Base-by-base conservation (phyloP, 2,888 invertebrate species). In the Lampropteryx suffumata region DNA sequence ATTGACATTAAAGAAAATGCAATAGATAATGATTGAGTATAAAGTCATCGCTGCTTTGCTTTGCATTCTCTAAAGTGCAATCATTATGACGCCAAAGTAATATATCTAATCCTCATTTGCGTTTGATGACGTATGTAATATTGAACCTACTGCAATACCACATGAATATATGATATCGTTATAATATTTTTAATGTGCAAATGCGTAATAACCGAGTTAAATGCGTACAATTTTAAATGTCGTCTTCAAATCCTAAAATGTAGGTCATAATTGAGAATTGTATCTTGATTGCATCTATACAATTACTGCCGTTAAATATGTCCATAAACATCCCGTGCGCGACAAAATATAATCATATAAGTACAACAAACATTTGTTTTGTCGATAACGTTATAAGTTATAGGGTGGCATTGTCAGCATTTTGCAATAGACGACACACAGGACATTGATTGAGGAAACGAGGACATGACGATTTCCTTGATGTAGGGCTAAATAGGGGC, bases 101-200 rank as follows among this genome's bases (percentile, higher is more conserved):
- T 59, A 41, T 58, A 3, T 17, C 30, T 30, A 36, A 26, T 30
- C 7, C 12, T 44, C 0, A 10, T 8, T 4, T 12, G 17, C 36
- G 45, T 28, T 40, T 26, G 48, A 14, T 45, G 30, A 32, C 33
- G 37, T 21, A 36, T 21, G n/a, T 32, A 33, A 14, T 32, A 13
- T 17, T 13, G n/a, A 9, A n/a, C 13, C 10, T 4, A 30, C 39
- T n/a, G n/a, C n/a, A n/a, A n/a, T n/a, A n/a, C n/a, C n/a, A n/a
- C n/a, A n/a, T n/a, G n/a, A 29, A 29, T 42, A 42, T 45, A 36
- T 49, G 36, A 49, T 43, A 48, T 59, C 54, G 46, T 70, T 63
- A 69, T 65, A 65, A 67, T 64, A 67, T 59, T 67, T 72, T 73
- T 72, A 67, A 71, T 70, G 65, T 67, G 62, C 61, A 57, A 62